Base-by-base conservation (phyloP, 2,113 vertebrate species). In the Petaurus breviceps region DNA sequence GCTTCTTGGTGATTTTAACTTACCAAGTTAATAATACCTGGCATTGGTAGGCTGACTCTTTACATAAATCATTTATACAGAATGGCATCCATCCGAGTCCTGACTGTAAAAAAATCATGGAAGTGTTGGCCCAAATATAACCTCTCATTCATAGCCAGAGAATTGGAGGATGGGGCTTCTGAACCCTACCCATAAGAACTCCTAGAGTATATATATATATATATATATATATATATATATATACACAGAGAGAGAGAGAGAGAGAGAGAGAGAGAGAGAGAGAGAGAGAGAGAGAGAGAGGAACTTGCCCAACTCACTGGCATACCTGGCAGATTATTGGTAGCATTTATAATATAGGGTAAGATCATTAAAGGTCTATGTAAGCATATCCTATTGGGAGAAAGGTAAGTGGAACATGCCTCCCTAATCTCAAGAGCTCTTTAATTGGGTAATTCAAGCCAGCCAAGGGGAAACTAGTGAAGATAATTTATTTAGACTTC, bases 401-500 rank as follows among this genome's bases (percentile, higher is more conserved):
- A 95, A 61, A 92, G 47, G 24, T 14, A 43, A 31, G 24, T 91
- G 92, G 91, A 91, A 37, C 51, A 22, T 12, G 43, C 31, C 54
- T 51, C 53, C 37, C 92, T 90, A 50, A 43, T 51, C 90, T 91
- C 26, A 51, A 93, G 84, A 54, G 89, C 46, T 92, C 90, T 96
- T 54, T 53, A 28, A 7, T 0, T 49, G 84, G 90, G 92, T 51
- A 23, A 37, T 68, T 90, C 50, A 93, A 47, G 28, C 14, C 90
- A 14, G 49, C 47, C 46, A 49, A 90, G 47, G 1, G 47, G 25
- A 84, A 43, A 84, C 68, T 23, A 43, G 37, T n/a, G 90, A 90
- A 90, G 49, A 31, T 51, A 28, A 47, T 95, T 91, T 93, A 93
- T 52, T 84, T 8, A 92, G 77, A 94, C 53, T 95, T 95, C 93